A percentile compares a stretch with the other conserved stretches of the same genome.
phyloP scores from a whole-genome alignment of 2,888 invertebrate species.

The Eilema depressum region DNA sequence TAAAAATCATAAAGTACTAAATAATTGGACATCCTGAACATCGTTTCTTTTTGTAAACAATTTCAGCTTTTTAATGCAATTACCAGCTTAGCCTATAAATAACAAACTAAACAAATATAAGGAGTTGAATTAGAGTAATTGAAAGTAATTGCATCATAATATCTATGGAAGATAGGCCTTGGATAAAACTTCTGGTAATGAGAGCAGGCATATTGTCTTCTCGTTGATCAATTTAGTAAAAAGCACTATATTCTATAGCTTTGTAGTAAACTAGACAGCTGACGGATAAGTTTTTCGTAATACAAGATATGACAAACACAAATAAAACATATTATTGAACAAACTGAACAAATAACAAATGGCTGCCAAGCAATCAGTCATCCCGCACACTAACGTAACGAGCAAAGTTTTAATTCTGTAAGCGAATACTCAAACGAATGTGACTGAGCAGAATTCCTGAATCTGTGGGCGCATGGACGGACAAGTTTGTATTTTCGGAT shows the following conservation, averaged over 20 bases:
- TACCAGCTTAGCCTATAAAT: neutral
- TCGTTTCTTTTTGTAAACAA: neutral
- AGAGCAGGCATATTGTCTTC: neutral
- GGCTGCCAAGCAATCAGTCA: slow-evolving; percentile 46
- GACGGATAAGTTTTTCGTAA: neutral
- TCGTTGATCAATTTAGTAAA: neutral
- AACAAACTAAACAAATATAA: too few relatives aligned
- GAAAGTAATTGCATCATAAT: too few relatives aligned
- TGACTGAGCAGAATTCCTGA: slow-evolving; percentile 22
- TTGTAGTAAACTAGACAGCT: neutral
- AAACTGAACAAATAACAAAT: slow-evolving; percentile 32
- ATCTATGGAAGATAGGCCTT: too few relatives aligned
- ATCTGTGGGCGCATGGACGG: neutral
- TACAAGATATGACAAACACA: neutral
- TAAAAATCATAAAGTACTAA: neutral
- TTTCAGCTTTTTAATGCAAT: neutral
- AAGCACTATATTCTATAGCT: neutral
- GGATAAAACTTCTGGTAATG: too few relatives aligned
- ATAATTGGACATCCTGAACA: neutral
- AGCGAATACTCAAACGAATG: slow-evolving; percentile 34
- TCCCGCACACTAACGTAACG: slow-evolving; percentile 44
- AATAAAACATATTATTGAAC: slow-evolving; percentile 14
- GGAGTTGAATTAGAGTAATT: too few relatives aligned
- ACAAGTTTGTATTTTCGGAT: slow-evolving; percentile 8
- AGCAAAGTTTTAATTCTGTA: slow-evolving; percentile 57